Conservation (phyloP, 2,797 vertebrate species). For the Syngnathus acus region DNA sequence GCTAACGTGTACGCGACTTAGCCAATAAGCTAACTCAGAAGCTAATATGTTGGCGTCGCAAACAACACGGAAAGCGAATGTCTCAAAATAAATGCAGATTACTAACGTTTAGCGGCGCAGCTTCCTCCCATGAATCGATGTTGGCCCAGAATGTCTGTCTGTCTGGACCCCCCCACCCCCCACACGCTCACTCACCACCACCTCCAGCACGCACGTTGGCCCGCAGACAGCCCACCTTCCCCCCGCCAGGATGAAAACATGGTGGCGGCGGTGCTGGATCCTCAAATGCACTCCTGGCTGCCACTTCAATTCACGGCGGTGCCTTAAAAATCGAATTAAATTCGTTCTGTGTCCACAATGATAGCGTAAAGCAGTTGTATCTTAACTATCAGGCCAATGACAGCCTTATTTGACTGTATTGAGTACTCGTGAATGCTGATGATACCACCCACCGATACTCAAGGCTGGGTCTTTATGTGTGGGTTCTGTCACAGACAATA, state of each 20-base stretch:
- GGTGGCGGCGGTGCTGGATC: constrained; percentile 30
- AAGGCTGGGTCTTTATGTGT: no score
- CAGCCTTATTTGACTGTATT: no score
- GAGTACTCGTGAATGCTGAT: no score
- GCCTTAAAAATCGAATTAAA: no score
- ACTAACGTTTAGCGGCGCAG: constrained; percentile 59
- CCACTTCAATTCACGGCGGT: no score
- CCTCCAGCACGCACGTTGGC: constrained; percentile 31
- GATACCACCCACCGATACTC: no score
- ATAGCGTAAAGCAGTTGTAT: background rate
- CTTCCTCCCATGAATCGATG: constrained; percentile 64
- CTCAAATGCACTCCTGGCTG: background rate
- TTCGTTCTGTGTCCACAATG: background rate
- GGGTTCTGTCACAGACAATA: no score
- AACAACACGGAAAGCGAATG: background rate
- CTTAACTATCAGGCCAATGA: no score
- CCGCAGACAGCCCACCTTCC: constrained; percentile 57
- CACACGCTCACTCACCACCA: constrained; percentile 14
- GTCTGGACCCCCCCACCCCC: constrained; percentile 41
- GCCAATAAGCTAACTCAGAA: background rate
- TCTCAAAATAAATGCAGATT: constrained; percentile 19
- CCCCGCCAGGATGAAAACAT: constrained; percentile 56
- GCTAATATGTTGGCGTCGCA: background rate
- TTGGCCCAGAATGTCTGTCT: constrained; percentile 50
- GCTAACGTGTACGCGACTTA: constrained; percentile 13